Conservation (phyloP, 2,113 vertebrate species). For the Dipodomys stephensi region DNA sequence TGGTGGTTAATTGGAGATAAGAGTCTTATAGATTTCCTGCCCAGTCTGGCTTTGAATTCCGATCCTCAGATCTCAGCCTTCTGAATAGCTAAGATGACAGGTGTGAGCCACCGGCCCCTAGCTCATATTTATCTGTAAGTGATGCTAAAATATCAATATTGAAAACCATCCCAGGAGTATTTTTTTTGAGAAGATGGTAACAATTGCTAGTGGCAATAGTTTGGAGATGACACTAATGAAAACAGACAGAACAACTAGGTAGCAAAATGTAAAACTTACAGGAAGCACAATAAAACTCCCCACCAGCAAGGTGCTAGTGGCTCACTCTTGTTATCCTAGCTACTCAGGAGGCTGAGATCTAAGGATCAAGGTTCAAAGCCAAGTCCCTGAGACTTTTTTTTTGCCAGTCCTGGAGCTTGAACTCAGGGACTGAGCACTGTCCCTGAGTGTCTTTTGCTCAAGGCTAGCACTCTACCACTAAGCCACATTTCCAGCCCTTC, state of each 20-base stretch:
- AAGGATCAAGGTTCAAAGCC: background rate
- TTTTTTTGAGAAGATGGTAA: background rate
- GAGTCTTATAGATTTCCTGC: no score
- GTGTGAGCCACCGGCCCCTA: no score
- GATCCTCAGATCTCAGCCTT: no score
- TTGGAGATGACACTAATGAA: background rate
- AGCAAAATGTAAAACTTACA: background rate
- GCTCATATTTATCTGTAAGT: background rate
- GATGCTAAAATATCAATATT: background rate
- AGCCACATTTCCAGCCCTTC: no score
- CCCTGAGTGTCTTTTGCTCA: no score
- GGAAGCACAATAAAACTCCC: background rate
- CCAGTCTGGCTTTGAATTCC: no score
- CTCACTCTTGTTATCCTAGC: background rate
- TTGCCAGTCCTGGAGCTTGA: no score
- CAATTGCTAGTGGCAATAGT: background rate
- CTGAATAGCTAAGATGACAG: no score
- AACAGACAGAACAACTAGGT: background rate
- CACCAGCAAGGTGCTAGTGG: background rate
- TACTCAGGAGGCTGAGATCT: background rate
- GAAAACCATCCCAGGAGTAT: background rate
- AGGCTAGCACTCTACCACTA: no score
- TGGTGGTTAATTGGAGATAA: no score
- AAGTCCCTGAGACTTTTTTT: background rate
- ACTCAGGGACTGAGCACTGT: no score